These are phyloP conservation scores for Lycodopsis pacificus DNA, from an alignment of 2,797 vertebrate species.

Conservation along the genomic window DNA sequence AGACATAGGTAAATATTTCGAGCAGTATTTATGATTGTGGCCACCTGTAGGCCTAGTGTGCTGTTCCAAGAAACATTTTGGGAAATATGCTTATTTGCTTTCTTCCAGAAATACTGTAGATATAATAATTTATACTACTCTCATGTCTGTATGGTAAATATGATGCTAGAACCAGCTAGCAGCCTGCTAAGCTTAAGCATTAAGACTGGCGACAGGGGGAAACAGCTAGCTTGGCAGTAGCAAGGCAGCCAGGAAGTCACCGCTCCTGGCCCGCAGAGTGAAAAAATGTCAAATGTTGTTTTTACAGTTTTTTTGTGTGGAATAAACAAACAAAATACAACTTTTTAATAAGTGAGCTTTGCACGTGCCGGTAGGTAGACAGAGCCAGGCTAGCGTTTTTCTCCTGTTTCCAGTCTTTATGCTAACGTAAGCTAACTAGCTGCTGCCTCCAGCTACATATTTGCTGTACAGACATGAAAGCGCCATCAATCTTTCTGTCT, in stretches of 20 bases:
- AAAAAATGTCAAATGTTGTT: not conserved
- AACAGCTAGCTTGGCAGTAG: not conserved
- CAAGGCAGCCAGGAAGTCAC: not conserved
- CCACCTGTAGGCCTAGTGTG: not conserved
- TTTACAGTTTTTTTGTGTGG: not conserved
- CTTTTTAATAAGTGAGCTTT: not conserved
- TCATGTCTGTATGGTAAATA: not conserved
- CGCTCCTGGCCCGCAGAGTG: not conserved
- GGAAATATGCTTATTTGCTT: not conserved
- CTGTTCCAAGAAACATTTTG: slow-evolving; percentile 4
- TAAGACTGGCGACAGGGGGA: not conserved
- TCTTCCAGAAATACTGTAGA: not conserved
- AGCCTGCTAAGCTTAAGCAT: not conserved
- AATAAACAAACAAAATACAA: not conserved
- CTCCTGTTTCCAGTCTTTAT: not conserved
- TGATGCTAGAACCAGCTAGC: not conserved
- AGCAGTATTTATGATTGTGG: not conserved
- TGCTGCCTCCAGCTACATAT: not conserved
- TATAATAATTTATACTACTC: not conserved
- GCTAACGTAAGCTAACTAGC: not conserved
- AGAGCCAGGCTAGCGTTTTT: not conserved
- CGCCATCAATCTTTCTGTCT: not conserved
- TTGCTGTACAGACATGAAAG: not conserved
- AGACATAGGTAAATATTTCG: not conserved
- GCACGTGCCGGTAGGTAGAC: not conserved